phyloP scores from a whole-genome alignment of 2,888 invertebrate species.

The Drosophila conformis region DNA sequence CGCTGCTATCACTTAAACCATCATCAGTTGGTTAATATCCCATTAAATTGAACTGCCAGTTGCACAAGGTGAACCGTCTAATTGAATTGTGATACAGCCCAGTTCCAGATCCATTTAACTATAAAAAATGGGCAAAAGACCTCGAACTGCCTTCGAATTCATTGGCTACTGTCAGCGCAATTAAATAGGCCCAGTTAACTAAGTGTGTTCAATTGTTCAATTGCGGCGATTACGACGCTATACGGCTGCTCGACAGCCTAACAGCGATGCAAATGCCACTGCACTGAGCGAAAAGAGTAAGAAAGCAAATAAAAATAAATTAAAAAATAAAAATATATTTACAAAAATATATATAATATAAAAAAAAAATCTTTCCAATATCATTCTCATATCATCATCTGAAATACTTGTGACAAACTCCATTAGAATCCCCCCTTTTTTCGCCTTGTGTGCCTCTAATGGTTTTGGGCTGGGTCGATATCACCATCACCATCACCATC shows the following conservation, averaged over 20 bases:
- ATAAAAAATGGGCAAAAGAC: slow-evolving; percentile 28
- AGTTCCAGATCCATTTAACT: not conserved
- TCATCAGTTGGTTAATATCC: slow-evolving; percentile 6
- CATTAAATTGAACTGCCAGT: slow-evolving; percentile 12
- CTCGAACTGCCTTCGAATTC: slow-evolving; percentile 39
- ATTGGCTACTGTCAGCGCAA: slow-evolving; percentile 63
- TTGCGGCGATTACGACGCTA: slow-evolving; percentile 62
- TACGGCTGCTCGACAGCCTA: slow-evolving; percentile 31
- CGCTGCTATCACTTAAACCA: not conserved
- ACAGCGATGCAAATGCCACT: slow-evolving; percentile 61
- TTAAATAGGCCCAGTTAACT: slow-evolving; percentile 50
- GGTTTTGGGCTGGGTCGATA: slow-evolving; percentile 56
- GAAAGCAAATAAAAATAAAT: accelerated
- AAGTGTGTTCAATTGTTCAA: slow-evolving; percentile 45
- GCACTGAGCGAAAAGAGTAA: slow-evolving; percentile 1
- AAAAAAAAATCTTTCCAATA: not conserved
- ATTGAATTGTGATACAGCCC: slow-evolving; percentile 66
- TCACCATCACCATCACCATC: slow-evolving; percentile 14
- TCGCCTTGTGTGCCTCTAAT: slow-evolving; percentile 45
- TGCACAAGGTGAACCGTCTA: slow-evolving; percentile 36
- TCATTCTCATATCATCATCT: accelerated
- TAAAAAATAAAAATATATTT: too few species aligned
- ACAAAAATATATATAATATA: not conserved
- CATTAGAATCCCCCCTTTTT: not conserved
- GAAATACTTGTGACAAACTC: not conserved